These are phyloP conservation scores for Poeciliopsis paucimaculata DNA, from an alignment of 2,797 vertebrate species.

Conservation along the genomic window DNA sequence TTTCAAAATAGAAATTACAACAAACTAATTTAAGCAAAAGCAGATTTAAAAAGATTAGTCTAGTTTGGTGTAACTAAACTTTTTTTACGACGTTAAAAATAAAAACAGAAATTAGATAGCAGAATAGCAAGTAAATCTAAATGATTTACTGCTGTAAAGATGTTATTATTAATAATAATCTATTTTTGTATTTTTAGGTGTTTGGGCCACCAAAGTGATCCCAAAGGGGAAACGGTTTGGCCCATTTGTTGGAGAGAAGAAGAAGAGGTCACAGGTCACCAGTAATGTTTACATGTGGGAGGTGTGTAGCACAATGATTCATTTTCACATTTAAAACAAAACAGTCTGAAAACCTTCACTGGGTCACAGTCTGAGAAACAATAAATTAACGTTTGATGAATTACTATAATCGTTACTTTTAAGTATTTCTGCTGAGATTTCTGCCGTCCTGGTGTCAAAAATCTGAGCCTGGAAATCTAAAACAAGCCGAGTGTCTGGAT, in stretches of 20 bases:
- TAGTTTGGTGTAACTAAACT: not conserved
- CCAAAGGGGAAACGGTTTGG: constrained; percentile 93
- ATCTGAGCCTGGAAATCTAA: constrained; percentile 10
- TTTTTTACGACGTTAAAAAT: not conserved
- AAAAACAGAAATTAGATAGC: too few species aligned
- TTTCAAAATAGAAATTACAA: too few species aligned
- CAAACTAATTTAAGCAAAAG: too few species aligned
- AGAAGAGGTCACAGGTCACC: constrained; percentile 93
- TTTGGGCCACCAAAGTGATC: constrained; percentile 90
- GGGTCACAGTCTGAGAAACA: not conserved
- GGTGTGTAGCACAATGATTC: constrained; percentile 75
- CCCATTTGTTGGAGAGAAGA: constrained; percentile 92
- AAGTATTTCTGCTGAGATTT: not conserved
- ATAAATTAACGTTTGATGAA: not conserved
- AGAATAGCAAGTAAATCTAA: not conserved
- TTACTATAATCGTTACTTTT: not conserved
- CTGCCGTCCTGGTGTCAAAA: not conserved
- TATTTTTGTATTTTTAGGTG: constrained; percentile 77
- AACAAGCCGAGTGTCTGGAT: not conserved
- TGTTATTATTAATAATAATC: not conserved
- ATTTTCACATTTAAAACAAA: not conserved
- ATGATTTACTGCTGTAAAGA: not conserved
- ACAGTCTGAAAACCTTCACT: not conserved
- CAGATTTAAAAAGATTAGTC: too few species aligned
- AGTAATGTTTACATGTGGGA: constrained; percentile 98